These are phyloP conservation scores for Pachyrhynchus sulphureomaculatus DNA, from an alignment of 1,140 invertebrate species.

Conservation along the genomic window DNA sequence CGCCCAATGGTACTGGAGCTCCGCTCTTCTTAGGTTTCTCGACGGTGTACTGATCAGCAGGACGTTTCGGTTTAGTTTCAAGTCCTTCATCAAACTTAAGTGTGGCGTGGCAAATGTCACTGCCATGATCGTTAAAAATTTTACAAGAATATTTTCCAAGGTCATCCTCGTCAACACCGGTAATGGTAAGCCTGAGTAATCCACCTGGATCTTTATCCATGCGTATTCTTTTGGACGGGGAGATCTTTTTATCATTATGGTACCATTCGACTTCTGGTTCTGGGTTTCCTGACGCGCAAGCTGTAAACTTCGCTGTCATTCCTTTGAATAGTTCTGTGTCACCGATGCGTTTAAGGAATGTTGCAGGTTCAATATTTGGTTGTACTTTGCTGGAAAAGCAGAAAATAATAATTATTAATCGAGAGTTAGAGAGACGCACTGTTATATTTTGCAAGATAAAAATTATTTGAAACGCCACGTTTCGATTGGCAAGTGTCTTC, in stretches of 20 bases:
- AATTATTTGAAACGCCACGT: no score
- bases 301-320: constrained; percentile 89
- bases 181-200: constrained; percentile 74
- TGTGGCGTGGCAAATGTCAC: constrained; percentile 77
- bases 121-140: constrained; percentile 81
- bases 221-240: constrained; percentile 75
- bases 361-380: constrained; percentile 77
- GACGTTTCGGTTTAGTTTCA: constrained; percentile 67
- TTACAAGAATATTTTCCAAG: constrained; percentile 80
- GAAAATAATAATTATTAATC: no score
- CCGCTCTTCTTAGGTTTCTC: constrained; percentile 81
- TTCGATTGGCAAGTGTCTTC: no score
- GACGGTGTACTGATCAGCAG: constrained; percentile 79
- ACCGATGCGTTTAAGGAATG: constrained; percentile 86
- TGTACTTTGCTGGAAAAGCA: constrained; percentile 64
- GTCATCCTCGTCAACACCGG: constrained; percentile 73
- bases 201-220: constrained; percentile 82
- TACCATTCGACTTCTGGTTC: constrained; percentile 86
- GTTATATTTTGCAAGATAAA: no score
- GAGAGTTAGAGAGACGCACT: no score
- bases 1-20: constrained; percentile 78
- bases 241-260: constrained; percentile 76
- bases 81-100: constrained; percentile 73
- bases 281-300: constrained; percentile 80
- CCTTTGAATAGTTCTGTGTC: constrained; percentile 85